Percentiles rank a stretch among this genome's conserved stretches.
Conservation (phyloP, 2,797 vertebrate genomes). For the Tadarida brasiliensis region DNA sequence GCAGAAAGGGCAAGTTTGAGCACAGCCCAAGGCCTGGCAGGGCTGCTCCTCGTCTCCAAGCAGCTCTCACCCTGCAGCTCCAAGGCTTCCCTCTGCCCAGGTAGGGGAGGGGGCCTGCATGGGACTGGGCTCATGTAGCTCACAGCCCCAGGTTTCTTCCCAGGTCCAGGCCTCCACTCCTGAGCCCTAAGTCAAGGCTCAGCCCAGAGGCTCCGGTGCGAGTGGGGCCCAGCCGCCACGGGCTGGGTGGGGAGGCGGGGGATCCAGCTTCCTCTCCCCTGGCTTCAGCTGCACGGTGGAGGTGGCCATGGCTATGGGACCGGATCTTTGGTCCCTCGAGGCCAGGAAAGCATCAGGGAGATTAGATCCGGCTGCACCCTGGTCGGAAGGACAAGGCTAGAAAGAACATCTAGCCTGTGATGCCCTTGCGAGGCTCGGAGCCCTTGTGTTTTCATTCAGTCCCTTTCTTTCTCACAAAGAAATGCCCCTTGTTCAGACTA, state of each 20-base stretch:
- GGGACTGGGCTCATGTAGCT: not conserved
- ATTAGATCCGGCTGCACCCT: not conserved
- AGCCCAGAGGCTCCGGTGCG: not conserved
- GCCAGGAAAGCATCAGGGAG: not conserved
- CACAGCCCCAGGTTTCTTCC: not conserved
- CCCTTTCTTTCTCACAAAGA: conserved; percentile 8
- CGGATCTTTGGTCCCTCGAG: not conserved
- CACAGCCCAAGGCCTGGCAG: not conserved
- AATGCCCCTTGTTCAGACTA: not conserved
- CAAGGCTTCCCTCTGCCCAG: not conserved
- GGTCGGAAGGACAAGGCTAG: not conserved
- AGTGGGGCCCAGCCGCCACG: not conserved
- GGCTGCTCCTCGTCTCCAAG: not conserved
- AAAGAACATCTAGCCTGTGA: not conserved
- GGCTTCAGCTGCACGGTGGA: not conserved
- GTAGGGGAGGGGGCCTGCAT: not conserved
- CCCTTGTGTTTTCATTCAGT: not conserved
- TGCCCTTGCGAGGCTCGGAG: not conserved
- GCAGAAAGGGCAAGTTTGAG: conserved; percentile 25
- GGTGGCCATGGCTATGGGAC: not conserved
- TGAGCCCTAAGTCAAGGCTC: not conserved
- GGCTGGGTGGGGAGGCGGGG: too few relatives aligned
- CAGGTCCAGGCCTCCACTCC: not conserved
- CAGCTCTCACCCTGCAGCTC: not conserved
- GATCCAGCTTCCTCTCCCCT: not conserved